Conservation (phyloP, 2,113 vertebrate species). For the Dascyllus trimaculatus region DNA sequence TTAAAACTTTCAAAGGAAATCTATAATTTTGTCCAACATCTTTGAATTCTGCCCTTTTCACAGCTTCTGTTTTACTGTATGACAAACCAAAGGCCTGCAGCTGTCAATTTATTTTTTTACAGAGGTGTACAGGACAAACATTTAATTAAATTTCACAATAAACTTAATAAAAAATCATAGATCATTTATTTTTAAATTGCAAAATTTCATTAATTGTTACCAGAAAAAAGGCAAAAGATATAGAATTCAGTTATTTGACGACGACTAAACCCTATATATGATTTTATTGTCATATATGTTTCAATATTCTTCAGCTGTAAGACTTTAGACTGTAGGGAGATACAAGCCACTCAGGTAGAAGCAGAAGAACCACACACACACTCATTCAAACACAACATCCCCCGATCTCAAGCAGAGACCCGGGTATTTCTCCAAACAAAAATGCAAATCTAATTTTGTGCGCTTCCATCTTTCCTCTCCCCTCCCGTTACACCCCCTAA, state of each 20-base stretch:
- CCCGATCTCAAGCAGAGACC: conserved; percentile 33
- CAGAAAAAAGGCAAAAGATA: too few species aligned
- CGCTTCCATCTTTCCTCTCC: conserved; percentile 60
- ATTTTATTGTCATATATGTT: conserved; percentile 12
- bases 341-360: conserved; percentile 49
- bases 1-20: too few species aligned
- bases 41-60: too few species aligned
- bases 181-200: too few species aligned
- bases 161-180: too few species aligned
- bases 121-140: too few species aligned
- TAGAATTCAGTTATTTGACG: not conserved
- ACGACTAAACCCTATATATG: not conserved
- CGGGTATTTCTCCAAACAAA: conserved; percentile 71
- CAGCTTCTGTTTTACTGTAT: too few species aligned
- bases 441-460: conserved; percentile 79
- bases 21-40: too few species aligned
- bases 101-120: too few species aligned
- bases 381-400: conserved; percentile 21
- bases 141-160: too few species aligned
- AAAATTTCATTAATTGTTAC: too few species aligned
- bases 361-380: conserved; percentile 39
- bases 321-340: conserved; percentile 58
- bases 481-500: conserved; percentile 13
- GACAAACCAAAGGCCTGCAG: too few species aligned
- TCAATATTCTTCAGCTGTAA: conserved; percentile 36